Evolutionary conservation across 2,797 vertebrate species (phyloP).

Genomic region (Simalia tracyae): DNA sequence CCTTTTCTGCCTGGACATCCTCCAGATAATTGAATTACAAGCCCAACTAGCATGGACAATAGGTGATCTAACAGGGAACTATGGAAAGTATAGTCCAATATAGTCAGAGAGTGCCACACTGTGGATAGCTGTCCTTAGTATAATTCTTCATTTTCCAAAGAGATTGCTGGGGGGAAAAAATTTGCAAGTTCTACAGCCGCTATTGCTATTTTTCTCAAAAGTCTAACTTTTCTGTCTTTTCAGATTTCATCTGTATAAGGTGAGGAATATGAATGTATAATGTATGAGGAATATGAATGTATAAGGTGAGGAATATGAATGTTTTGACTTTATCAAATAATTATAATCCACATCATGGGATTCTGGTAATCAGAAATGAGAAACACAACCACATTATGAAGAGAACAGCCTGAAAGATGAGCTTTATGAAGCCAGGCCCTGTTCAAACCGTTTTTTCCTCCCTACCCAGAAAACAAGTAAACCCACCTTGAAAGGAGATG

Average conservation of each 20-base stretch:
- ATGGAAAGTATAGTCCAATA: background rate
- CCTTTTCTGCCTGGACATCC: background rate
- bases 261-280: conserved; percentile 18
- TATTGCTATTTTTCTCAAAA: background rate
- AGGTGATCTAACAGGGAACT: background rate
- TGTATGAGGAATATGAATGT: conserved; percentile 18
- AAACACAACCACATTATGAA: rapidly evolving
- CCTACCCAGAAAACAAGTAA: background rate
- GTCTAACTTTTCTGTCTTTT: conserved; percentile 11
- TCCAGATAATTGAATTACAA: no score
- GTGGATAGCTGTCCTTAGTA: background rate
- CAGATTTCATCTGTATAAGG: conserved; percentile 16
- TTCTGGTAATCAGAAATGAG: background rate
- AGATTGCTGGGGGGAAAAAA: background rate
- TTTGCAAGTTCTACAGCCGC: background rate
- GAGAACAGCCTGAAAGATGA: background rate
- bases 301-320: conserved; percentile 22
- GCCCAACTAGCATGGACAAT: background rate
- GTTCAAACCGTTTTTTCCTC: background rate
- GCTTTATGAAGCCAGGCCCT: background rate
- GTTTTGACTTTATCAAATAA: background rate
- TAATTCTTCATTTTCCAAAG: background rate
- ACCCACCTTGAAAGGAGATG: background rate
- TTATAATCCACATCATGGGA: background rate
- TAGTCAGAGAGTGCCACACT: background rate